A percentile compares a stretch with the other conserved stretches of the same genome.
phyloP scores from a whole-genome alignment of 2,113 vertebrate genomes.

The Mus pahari region DNA sequence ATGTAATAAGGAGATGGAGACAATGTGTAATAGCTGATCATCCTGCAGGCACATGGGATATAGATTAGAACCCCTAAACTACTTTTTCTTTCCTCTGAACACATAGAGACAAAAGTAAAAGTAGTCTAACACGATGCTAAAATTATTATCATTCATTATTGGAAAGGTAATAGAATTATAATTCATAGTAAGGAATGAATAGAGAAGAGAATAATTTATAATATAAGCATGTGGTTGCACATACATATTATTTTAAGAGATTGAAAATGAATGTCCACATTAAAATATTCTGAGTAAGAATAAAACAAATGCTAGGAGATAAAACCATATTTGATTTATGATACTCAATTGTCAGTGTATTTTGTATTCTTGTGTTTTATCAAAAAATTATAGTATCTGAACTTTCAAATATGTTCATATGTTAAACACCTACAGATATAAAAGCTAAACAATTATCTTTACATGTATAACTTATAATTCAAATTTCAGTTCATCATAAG shows the following conservation, averaged over 20 bases:
- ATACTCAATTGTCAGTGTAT: background rate
- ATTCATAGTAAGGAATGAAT: background rate
- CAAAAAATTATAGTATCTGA: background rate
- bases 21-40: background rate
- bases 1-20: background rate
- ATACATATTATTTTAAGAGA: background rate
- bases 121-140: background rate
- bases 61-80: background rate
- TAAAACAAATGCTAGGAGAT: slow-evolving; percentile 24
- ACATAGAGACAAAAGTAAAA: background rate
- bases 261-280: background rate
- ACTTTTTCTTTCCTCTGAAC: background rate
- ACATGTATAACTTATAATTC: background rate
- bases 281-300: slow-evolving; percentile 42
- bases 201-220: background rate
- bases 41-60: background rate
- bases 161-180: background rate
- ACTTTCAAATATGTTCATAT: slow-evolving; percentile 35
- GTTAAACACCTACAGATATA: background rate
- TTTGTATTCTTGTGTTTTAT: background rate
- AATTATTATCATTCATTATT: background rate
- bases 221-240: background rate
- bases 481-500: slow-evolving; percentile 6
- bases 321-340: background rate
- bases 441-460: background rate